phyloP scores from a whole-genome alignment of 23 tunicate genomes.

The Oikopleura dioica region DNA sequence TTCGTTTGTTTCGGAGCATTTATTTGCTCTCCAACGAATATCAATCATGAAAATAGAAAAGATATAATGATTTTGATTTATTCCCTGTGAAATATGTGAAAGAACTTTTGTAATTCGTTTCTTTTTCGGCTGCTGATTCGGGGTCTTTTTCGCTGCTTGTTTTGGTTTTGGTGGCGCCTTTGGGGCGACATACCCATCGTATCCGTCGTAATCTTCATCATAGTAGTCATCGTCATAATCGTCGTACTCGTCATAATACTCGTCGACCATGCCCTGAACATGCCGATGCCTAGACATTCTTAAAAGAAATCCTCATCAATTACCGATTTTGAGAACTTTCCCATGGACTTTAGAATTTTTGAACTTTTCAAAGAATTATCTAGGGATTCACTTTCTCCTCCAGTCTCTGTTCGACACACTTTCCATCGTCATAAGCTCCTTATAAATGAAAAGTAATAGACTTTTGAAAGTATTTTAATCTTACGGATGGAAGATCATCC shows the following conservation, averaged over 20 bases:
- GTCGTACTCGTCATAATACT: not conserved
- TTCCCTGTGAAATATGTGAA: no score
- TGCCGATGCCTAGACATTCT: not conserved
- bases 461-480: not conserved
- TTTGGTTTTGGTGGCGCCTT: not conserved
- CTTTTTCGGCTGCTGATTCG: no score
- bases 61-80: no score
- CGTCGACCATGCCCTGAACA: conserved; percentile 8
- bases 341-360: no score
- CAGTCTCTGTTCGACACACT: not conserved
- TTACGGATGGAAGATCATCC: not conserved
- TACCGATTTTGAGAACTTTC: no score
- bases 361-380: not conserved
- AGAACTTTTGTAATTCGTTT: no score
- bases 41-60: no score
- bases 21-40: no score
- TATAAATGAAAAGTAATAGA: not conserved
- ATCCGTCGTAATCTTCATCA: not conserved
- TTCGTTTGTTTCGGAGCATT: no score
- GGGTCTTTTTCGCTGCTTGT: not conserved
- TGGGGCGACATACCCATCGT: not conserved
- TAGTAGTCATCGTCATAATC: not conserved
- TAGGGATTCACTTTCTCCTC: not conserved
- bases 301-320: not conserved
- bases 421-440: not conserved